A percentile compares a stretch with the other conserved stretches of the same genome.
Evolutionary conservation across 2,797 vertebrate species (phyloP).

Genomic region (Aplochiton taeniatus): DNA sequence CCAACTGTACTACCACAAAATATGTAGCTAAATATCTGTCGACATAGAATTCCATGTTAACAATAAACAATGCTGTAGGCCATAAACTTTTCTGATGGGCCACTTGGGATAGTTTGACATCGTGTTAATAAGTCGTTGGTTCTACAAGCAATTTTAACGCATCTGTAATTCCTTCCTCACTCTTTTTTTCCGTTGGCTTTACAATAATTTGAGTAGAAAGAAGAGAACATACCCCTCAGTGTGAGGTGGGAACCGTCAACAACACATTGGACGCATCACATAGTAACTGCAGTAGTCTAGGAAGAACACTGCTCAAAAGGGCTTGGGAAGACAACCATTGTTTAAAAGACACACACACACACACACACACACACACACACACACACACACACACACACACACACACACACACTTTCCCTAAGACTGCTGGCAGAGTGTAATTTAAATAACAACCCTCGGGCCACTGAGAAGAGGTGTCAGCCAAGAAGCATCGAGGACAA

Average conservation of each 20-base stretch:
- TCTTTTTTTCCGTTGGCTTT: no score
- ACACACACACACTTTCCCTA: constrained; percentile 3
- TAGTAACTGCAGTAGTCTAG: no score
- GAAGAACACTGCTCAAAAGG: constrained; percentile 7
- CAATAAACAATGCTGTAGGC: no score
- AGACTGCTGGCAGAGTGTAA: constrained; percentile 10
- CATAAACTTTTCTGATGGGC: no score
- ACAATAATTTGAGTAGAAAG: no score
- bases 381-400: constrained; percentile 2
- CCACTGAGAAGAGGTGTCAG: neutral
- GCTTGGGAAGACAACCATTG: constrained; percentile 22
- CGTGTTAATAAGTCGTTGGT: no score
- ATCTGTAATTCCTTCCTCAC: no score
- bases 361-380: neutral
- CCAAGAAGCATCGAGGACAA: neutral
- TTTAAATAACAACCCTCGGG: neutral
- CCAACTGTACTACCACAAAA: no score
- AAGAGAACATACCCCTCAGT: constrained; percentile 27
- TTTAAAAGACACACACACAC: constrained; percentile 3
- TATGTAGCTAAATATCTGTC: no score
- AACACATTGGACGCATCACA: neutral
- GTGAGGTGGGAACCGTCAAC: constrained; percentile 21
- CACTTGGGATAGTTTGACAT: no score
- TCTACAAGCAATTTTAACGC: no score
- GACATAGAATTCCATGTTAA: no score